Conservation (phyloP, 2,797 vertebrate genomes). For the Anabas testudineus region DNA sequence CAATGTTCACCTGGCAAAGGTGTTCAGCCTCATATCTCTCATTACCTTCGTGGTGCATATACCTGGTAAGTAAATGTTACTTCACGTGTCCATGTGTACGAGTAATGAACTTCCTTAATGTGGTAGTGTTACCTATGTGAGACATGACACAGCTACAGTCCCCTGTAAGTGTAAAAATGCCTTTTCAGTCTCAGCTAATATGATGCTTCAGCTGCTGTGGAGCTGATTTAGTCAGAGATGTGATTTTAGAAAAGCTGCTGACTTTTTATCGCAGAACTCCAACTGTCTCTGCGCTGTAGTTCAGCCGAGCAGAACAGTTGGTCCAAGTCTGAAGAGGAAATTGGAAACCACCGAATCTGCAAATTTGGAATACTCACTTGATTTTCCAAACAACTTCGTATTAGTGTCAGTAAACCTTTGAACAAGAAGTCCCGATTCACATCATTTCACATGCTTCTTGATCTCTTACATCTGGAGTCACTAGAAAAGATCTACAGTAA, state of each 20-base stretch:
- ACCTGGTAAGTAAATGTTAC: conserved; percentile 55
- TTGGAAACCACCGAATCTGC: background rate
- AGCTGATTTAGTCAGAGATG: background rate
- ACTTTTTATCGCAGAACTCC: background rate
- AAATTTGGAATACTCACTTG: too few relatives aligned
- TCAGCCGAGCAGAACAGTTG: background rate
- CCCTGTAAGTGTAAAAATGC: too few relatives aligned
- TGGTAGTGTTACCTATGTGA: background rate
- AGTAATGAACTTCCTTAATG: background rate
- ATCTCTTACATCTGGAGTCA: too few relatives aligned
- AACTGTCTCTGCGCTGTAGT: background rate
- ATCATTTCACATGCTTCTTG: too few relatives aligned
- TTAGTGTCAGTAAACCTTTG: background rate
- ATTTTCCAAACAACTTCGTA: background rate
- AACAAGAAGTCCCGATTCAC: too few relatives aligned
- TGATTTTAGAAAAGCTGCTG: background rate
- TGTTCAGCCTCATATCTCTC: conserved; percentile 71
- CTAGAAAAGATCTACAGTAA: too few relatives aligned
- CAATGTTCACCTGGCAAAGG: conserved; percentile 68
- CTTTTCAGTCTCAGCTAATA: background rate
- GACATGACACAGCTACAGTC: too few relatives aligned
- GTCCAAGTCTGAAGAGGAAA: background rate
- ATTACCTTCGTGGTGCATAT: conserved; percentile 74
- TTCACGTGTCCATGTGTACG: background rate
- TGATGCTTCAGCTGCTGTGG: background rate